Evolutionary conservation across 2,113 vertebrate genomes (phyloP).

Genomic region (Labrus mixtus): DNA sequence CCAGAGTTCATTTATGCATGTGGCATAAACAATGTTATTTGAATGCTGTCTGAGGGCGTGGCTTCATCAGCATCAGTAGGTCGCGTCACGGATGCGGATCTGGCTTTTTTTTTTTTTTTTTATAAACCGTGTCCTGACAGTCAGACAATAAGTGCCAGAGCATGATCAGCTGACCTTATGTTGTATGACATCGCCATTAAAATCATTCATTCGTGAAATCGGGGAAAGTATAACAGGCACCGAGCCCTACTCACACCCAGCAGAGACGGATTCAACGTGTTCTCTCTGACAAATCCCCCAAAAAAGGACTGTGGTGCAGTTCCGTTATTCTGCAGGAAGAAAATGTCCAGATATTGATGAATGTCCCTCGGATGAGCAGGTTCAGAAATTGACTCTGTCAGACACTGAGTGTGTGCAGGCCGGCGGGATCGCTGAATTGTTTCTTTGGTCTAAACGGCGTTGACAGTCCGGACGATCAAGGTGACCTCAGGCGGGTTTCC

Average conservation of each 20-base stretch:
- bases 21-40: slow-evolving; percentile 33
- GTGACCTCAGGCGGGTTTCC: slow-evolving; percentile 26
- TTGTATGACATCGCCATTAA: slow-evolving; percentile 41
- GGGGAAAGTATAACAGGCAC: neutral
- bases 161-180: slow-evolving; percentile 45
- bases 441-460: neutral
- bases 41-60: slow-evolving; percentile 60
- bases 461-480: slow-evolving; percentile 38
- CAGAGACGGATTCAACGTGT: neutral
- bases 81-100: slow-evolving; percentile 53
- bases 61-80: slow-evolving; percentile 53
- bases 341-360: slow-evolving; percentile 1
- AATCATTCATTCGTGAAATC: neutral
- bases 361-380: slow-evolving; percentile 17
- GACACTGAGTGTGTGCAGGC: slow-evolving; percentile 24
- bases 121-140: slow-evolving; percentile 17
- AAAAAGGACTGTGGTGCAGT: neutral
- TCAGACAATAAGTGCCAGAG: neutral
- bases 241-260: slow-evolving; percentile 46
- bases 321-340: neutral
- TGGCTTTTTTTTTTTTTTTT: too few species aligned
- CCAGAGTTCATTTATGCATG: slow-evolving; percentile 51
- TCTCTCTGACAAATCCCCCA: neutral
- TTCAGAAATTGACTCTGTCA: slow-evolving; percentile 1
- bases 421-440: slow-evolving; percentile 11